Conservation (phyloP, 2,113 vertebrate genomes). For the Proterorhinus semilunaris region DNA sequence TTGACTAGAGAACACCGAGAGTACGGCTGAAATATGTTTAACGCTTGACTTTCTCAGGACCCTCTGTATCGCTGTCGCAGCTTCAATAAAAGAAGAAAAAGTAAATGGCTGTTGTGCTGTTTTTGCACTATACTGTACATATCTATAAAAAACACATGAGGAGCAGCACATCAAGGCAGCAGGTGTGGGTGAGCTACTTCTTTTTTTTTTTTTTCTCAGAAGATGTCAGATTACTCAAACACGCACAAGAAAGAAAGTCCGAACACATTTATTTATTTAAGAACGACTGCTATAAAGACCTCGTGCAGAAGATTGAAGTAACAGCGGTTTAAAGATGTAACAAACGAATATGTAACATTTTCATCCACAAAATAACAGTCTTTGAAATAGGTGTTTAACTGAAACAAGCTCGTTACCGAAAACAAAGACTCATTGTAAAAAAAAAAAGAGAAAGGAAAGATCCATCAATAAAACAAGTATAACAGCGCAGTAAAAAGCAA, state of each 20-base stretch:
- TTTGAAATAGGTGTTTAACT: not conserved
- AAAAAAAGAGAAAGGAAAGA: not conserved
- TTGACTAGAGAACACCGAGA: constrained; percentile 21
- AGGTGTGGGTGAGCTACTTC: no score
- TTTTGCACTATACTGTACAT: not conserved
- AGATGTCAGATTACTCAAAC: no score
- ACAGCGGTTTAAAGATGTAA: not conserved
- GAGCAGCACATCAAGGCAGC: no score
- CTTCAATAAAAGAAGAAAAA: constrained; percentile 52
- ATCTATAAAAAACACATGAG: no score
- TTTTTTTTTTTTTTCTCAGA: no score
- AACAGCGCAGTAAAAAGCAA: no score
- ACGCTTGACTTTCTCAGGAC: constrained; percentile 8
- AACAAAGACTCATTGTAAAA: not conserved
- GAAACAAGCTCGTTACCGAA: not conserved
- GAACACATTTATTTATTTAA: constrained; percentile 47
- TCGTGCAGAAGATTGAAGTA: not conserved
- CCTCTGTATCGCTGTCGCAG: constrained; percentile 12
- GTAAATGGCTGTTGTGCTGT: not conserved
- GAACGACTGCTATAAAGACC: not conserved
- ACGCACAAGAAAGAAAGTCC: not conserved
- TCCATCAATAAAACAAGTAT: no score
- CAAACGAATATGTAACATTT: not conserved
- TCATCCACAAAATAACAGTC: not conserved
- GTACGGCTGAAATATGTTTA: not conserved